Conservation (phyloP, 2,797 vertebrate genomes). For the Pipistrellus pipistrellus region DNA sequence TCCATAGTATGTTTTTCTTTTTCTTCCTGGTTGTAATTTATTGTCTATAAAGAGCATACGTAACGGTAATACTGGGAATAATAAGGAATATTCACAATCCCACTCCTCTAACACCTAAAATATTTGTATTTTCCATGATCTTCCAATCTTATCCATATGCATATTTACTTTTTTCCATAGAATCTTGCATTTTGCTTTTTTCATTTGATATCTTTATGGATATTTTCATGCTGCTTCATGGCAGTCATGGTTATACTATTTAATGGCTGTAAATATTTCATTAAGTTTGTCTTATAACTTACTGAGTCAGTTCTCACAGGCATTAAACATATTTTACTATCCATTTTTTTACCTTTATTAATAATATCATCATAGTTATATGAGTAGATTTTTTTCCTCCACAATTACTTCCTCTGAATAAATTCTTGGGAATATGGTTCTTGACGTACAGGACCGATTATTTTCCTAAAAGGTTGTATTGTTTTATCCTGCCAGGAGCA, state of each 20-base stretch:
- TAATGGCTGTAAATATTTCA: slow-evolving; percentile 7
- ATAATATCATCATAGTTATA: slow-evolving; percentile 5
- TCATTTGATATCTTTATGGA: slow-evolving; percentile 22
- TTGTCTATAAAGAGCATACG: background rate
- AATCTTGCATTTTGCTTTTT: slow-evolving; percentile 45
- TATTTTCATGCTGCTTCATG: slow-evolving; percentile 36
- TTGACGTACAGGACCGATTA: background rate
- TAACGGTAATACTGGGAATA: background rate
- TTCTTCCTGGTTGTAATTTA: background rate
- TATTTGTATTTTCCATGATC: slow-evolving; percentile 23
- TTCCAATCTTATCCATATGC: background rate
- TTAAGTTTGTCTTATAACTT: slow-evolving; percentile 35
- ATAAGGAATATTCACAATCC: background rate
- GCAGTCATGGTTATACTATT: slow-evolving; percentile 25
- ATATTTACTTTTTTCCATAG: slow-evolving; percentile 22
- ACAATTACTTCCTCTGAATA: slow-evolving; percentile 38
- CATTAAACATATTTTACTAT: slow-evolving; percentile 19
- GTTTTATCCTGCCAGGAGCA: slow-evolving; percentile 38
- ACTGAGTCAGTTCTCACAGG: slow-evolving; percentile 28
- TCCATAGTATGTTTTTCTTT: background rate
- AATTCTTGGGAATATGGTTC: background rate
- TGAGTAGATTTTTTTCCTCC: background rate
- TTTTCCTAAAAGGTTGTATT: background rate
- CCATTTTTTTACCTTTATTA: slow-evolving; percentile 22
- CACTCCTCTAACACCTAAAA: background rate